Evolutionary conservation across 2,113 vertebrate species (phyloP).

Genomic region (Gasterosteus aculeatus): DNA sequence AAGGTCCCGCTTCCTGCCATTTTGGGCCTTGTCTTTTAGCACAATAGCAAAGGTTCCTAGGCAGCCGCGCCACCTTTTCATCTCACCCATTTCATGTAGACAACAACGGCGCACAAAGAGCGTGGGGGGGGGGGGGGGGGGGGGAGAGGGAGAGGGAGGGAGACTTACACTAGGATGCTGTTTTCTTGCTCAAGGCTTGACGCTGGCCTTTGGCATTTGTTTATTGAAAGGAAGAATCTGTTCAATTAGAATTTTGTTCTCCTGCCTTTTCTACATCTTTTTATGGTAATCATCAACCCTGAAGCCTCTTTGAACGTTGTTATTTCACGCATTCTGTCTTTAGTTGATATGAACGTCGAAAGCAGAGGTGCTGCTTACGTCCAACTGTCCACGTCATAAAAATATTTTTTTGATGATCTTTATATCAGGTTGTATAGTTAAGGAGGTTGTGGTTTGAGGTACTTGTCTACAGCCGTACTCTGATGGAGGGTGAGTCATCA

Average conservation of each 20-base stretch:
- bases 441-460: constrained; percentile 7
- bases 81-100: constrained; percentile 69
- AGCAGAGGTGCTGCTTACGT: constrained; percentile 1
- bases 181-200: constrained; percentile 51
- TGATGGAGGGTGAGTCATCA: neutral
- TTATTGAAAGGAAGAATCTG: constrained; percentile 62
- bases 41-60: constrained; percentile 73
- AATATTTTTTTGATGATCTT: neutral
- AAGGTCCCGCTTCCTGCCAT: constrained; percentile 76
- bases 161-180: constrained; percentile 18
- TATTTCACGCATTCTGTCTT: neutral
- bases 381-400: neutral
- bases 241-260: constrained; percentile 44
- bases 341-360: constrained; percentile 1
- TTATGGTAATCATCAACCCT: constrained; percentile 6
- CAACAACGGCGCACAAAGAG: constrained; percentile 70
- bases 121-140: constrained; percentile 22
- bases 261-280: constrained; percentile 5
- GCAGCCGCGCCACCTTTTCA: constrained; percentile 72
- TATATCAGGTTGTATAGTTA: neutral
- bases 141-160: constrained; percentile 7
- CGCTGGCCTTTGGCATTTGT: constrained; percentile 64
- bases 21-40: constrained; percentile 72
- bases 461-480: neutral
- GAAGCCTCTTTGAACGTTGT: neutral